Conservation (phyloP, 2,888 invertebrate species). For the Thymelicus sylvestris region DNA sequence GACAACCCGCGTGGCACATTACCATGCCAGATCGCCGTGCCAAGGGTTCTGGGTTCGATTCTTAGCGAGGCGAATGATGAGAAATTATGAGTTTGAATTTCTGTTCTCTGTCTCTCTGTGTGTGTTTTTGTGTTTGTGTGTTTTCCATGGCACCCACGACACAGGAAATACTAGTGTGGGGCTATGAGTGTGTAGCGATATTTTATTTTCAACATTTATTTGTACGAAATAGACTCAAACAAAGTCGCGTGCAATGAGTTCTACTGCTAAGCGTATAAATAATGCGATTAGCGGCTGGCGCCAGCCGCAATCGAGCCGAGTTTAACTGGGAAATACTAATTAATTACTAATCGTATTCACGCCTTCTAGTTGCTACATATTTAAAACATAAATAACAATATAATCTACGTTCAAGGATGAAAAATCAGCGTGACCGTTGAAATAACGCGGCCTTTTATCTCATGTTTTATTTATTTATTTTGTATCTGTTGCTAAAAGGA, state of each 20-base stretch:
- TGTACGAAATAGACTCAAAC: neutral
- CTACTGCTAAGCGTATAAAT: constrained; percentile 12
- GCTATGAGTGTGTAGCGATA: too few species aligned
- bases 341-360: constrained; percentile 46
- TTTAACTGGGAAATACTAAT: constrained; percentile 46
- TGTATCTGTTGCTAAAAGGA: neutral
- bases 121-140: too few species aligned
- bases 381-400: constrained; percentile 27
- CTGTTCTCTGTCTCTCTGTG: too few species aligned
- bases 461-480: neutral
- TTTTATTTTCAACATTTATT: too few species aligned
- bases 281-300: constrained; percentile 39
- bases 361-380: constrained; percentile 23
- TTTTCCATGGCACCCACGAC: too few species aligned
- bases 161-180: too few species aligned
- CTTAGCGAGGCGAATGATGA: too few species aligned
- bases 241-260: constrained; percentile 11
- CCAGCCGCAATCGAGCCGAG: constrained; percentile 43
- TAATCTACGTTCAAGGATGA: constrained; percentile 23
- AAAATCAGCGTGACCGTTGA: constrained; percentile 8
- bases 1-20: too few species aligned
- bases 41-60: too few species aligned
- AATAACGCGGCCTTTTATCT: constrained; percentile 3
- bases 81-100: too few species aligned
- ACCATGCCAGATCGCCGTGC: too few species aligned